Evolutionary conservation across 1,140 invertebrate genomes (phyloP).

Genomic region (Paraescarpia echinospica): DNA sequence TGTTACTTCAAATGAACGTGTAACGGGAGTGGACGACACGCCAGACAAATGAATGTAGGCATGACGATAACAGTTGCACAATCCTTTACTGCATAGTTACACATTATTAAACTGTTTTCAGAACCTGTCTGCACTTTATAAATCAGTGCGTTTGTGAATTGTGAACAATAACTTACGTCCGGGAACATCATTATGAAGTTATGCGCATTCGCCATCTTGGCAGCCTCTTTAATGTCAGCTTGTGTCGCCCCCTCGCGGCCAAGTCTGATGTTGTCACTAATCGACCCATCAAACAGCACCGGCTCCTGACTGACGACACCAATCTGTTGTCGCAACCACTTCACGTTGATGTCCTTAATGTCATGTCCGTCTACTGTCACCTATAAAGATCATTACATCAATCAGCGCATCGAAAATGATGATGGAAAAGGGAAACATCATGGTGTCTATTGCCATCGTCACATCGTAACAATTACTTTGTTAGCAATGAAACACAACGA

Average conservation of each 20-base stretch:
- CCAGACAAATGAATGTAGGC: no score
- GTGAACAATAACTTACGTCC: constrained; percentile 59
- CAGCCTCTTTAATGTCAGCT: constrained; percentile 59
- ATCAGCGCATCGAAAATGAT: neutral
- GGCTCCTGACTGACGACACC: constrained; percentile 64
- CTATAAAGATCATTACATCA: constrained; percentile 28
- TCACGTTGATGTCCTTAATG: constrained; percentile 63
- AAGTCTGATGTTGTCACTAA: constrained; percentile 62
- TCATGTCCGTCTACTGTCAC: constrained; percentile 59
- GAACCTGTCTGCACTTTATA: no score
- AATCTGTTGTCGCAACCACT: constrained; percentile 79
- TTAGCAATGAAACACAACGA: neutral
- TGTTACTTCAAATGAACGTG: no score
- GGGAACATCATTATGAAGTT: constrained; percentile 81
- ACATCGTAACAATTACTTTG: neutral
- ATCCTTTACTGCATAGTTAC: no score
- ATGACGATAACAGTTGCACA: no score
- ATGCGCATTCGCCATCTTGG: constrained; percentile 76
- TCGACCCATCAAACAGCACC: constrained; percentile 74
- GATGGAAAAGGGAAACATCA: neutral
- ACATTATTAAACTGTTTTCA: no score
- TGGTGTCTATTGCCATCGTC: neutral
- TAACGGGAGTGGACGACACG: no score
- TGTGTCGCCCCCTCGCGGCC: constrained; percentile 43
- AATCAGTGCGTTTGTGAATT: no score